Percentiles rank a stretch among this genome's conserved stretches.
Conservation (phyloP, 2,888 invertebrate species). For the Harpalus rufipes region DNA sequence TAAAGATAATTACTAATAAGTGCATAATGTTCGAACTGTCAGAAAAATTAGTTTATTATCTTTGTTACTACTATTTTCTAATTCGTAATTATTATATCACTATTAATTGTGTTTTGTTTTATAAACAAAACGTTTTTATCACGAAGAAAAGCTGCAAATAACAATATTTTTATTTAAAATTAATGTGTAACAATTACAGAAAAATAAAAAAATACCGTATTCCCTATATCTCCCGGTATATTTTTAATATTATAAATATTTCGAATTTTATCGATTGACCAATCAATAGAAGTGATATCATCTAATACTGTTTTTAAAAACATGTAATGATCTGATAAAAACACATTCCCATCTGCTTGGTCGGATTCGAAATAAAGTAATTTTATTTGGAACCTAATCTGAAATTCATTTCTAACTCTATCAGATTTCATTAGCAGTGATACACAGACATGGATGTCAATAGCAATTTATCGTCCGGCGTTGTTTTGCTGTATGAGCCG, state of each 20-base stretch:
- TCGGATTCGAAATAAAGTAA: neutral
- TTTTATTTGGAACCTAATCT: constrained; percentile 1
- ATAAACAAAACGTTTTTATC: too few species aligned
- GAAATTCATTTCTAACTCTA: constrained; percentile 8
- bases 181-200: too few species aligned
- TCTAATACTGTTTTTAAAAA: neutral
- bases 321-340: neutral
- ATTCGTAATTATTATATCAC: too few species aligned
- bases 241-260: neutral
- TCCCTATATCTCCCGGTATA: neutral
- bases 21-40: too few species aligned
- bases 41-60: too few species aligned
- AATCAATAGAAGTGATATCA: neutral
- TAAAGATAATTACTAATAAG: too few species aligned
- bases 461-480: constrained; percentile 6
- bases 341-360: neutral
- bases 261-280: neutral
- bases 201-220: too few species aligned
- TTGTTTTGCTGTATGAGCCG: constrained; percentile 12
- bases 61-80: too few species aligned
- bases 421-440: constrained; percentile 24
- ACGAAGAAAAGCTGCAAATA: too few species aligned
- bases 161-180: too few species aligned
- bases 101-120: too few species aligned
- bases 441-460: constrained; percentile 5